Percentiles rank a stretch among this genome's conserved stretches.
Evolutionary conservation across 2,113 vertebrate species (phyloP).

Genomic region (Desmodus rotundus): DNA sequence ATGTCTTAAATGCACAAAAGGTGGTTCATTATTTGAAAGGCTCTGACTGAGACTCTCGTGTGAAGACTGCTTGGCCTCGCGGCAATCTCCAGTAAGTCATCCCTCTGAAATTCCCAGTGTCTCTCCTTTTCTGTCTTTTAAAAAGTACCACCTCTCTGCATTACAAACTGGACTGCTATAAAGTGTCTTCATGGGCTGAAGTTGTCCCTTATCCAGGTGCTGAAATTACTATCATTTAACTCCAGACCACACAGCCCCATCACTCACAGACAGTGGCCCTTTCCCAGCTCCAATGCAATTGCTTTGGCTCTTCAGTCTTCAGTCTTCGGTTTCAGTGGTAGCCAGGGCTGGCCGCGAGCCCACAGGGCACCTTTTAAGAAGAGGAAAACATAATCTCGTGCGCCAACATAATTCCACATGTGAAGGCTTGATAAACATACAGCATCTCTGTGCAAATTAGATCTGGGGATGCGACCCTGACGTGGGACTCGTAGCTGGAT

Average conservation of each 20-base stretch:
- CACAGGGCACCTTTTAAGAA: neutral
- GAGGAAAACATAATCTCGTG: neutral
- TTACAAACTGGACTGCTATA: neutral
- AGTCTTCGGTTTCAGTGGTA: neutral
- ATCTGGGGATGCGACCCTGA: neutral
- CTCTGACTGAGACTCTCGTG: neutral
- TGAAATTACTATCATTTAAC: neutral
- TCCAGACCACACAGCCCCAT: neutral
- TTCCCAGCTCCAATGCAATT: neutral
- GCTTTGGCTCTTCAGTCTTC: neutral
- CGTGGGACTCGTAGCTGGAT: neutral
- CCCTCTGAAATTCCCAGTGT: neutral
- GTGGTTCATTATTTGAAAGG: neutral
- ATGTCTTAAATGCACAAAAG: neutral
- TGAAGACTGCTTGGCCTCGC: neutral
- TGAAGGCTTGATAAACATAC: neutral
- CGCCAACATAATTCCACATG: neutral
- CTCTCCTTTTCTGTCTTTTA: neutral
- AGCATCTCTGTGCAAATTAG: neutral
- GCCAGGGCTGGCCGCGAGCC: neutral
- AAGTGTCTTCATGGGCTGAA: neutral
- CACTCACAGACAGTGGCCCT: neutral
- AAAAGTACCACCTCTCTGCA: neutral
- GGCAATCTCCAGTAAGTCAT: neutral
- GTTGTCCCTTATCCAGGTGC: neutral